Base-by-base conservation (phyloP, 2,113 vertebrate species). In the Manacus vitellinus region DNA sequence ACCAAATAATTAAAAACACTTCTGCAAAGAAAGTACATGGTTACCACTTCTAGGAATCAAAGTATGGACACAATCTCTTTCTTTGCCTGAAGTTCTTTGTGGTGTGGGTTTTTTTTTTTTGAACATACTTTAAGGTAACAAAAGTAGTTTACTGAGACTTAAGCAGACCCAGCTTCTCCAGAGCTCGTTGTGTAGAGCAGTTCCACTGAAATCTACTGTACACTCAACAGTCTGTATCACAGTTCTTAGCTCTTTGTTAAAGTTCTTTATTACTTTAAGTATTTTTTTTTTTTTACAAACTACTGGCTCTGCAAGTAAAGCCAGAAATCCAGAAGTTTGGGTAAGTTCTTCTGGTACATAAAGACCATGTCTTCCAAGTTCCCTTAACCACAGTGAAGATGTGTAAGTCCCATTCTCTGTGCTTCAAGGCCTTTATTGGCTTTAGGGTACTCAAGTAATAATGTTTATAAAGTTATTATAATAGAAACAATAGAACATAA, bases 401-500 rank as follows among this genome's bases (percentile, higher is more conserved):
- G 44, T 10, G 5, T 2, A 71, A 81, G 43, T 51, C 58, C 63
- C 44, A 63, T 43, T 63, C 68, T 43, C 71, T 17, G 47, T 93
- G 82, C 67, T 88, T 80, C 59, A 62, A 63, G 55, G 81, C 39
- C 54, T 84, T 92, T 56, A 86, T 52, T 78, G 23, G 61, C 33
- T 70, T 85, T 92, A 80, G 47, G 71, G 39, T 78, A 83, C 68
- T 59, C 31, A 59, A 66, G 59, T 56, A 89, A 77, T 77, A 91
- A 71, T 78, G 78, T 71, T 93, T 91, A 94, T 82, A 75, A 93
- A 95, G 85, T 84, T 75, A 87, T 81, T 89, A 88, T 58, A 56
- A 55, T 5, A 62, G 63, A 61, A 85, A 95, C 79, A 95, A 92
- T 5, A 78, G 86, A 94, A 92, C 44, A 72, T 47, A 63, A 76